Percentiles rank a stretch among this genome's conserved stretches.
Evolutionary conservation across 2,888 invertebrate species (phyloP).

Genomic region (Oligia latruncula): DNA sequence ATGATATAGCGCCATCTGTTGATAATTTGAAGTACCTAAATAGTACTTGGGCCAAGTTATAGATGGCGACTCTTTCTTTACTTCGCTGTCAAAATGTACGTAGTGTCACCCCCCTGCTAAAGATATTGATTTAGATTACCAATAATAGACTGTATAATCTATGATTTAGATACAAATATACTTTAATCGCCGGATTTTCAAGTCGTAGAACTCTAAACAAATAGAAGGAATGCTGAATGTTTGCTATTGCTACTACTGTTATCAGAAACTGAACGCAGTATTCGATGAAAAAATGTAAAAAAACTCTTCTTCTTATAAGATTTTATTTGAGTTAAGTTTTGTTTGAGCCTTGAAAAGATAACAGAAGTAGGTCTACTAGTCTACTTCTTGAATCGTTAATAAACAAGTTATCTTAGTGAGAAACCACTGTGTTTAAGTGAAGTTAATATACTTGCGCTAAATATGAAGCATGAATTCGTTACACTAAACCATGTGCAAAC

Average conservation of each 20-base stretch:
- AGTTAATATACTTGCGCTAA: conserved; percentile 20
- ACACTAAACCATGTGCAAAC: conserved; percentile 92
- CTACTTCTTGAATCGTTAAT: not conserved
- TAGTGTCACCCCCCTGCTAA: no score
- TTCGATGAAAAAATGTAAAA: not conserved
- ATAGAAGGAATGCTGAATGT: not conserved
- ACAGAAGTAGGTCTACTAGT: not conserved
- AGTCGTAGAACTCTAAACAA: not conserved
- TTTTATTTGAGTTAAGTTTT: not conserved
- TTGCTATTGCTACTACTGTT: not conserved
- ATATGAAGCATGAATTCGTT: conserved; percentile 73
- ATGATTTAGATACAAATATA: no score
- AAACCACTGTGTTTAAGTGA: not conserved
- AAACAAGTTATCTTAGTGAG: not conserved
- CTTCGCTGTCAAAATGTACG: no score
- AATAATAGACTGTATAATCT: no score
- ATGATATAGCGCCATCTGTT: no score
- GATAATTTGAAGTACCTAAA: no score
- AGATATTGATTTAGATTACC: no score
- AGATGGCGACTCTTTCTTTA: no score
- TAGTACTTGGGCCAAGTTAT: no score
- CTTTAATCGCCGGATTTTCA: not conserved
- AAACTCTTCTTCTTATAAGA: not conserved
- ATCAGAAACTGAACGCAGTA: not conserved
- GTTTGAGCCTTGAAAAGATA: conserved; percentile 20